phyloP scores from a whole-genome alignment of 2,113 vertebrate genomes.

The Lanius collurio region DNA sequence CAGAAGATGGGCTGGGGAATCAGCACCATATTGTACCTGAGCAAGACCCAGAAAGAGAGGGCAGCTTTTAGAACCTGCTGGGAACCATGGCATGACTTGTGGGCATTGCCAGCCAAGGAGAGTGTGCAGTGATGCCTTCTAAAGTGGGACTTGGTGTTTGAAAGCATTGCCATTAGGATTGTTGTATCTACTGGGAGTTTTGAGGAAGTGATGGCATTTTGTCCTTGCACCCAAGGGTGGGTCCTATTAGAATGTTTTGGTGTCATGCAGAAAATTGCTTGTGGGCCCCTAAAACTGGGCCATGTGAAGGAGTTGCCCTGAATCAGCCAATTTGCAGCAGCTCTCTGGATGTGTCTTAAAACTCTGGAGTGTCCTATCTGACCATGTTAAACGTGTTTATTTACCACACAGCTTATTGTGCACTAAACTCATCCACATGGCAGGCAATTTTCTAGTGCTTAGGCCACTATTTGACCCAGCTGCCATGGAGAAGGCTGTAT shows the following conservation, averaged over 20 bases:
- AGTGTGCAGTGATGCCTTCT: neutral
- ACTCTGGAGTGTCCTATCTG: neutral
- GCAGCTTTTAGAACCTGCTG: neutral
- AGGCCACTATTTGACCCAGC: constrained; percentile 55
- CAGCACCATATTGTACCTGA: neutral
- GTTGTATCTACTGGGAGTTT: fast-evolving
- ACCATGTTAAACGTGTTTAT: constrained; percentile 35
- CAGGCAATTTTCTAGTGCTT: constrained; percentile 58
- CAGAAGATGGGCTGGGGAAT: neutral
- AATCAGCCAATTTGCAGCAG: neutral
- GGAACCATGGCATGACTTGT: neutral
- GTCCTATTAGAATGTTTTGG: neutral
- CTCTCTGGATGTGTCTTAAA: constrained; percentile 11
- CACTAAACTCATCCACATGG: constrained; percentile 44
- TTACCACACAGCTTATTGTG: constrained; percentile 50
- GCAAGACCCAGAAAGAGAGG: neutral
- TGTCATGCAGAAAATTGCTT: neutral
- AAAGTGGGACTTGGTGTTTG: neutral
- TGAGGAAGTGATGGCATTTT: neutral
- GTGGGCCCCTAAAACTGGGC: neutral
- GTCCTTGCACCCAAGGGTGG: fast-evolving
- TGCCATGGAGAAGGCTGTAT: constrained; percentile 45
- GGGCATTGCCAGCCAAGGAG: neutral
- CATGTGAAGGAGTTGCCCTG: neutral
- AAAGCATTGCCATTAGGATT: neutral